Base-by-base conservation (phyloP, 1,140 invertebrate species). In the Antheraea mylitta region DNA sequence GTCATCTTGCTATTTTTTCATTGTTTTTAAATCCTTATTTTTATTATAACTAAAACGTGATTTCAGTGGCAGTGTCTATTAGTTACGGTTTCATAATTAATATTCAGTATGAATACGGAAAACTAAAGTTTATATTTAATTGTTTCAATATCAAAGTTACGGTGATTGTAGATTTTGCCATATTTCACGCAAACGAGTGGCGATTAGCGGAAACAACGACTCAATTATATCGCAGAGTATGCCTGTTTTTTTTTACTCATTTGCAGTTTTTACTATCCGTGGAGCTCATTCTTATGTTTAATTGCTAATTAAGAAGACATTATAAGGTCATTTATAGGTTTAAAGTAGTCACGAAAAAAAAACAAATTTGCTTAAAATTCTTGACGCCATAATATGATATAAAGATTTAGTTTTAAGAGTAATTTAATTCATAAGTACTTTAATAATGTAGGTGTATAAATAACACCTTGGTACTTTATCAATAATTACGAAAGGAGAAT, bases 131-230 rank as follows among this genome's bases (percentile, higher is more conserved):
- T 81, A 53, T 16, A 13, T 72, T 86, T 85, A 62, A 86, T 86
- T 88, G 85, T 89, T 86, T 72, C 80, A 74, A 67, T 71, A 83
- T 84, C 73, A 89, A 89, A 89, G 84, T 91, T 85, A 86, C 87
- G 87, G 74, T 85, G 82, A 88, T 89, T 69, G 65, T 70, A 78
- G 73, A 77, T 76, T 77, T 76, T 76, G 74, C 76, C 61, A 79
- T 76, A 69, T 79, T 74, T 73, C 58, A 63, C 69, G 73, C 80
- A 85, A 86, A 86, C 72, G 72, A 80, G 77, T 73, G 70, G 45
- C 81, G 79, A 90, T 88, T 83, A 81, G 82, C 84, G 78, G 82
- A 87, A 88, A 68, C 45, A 9, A 9, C 8, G 38, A 42, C 64
- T 42, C 11, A 77, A 77, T 81, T 76, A 74, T 73, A 73, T 82